Conservation (phyloP, 2,113 vertebrate genomes). For the Bungarus multicinctus region DNA sequence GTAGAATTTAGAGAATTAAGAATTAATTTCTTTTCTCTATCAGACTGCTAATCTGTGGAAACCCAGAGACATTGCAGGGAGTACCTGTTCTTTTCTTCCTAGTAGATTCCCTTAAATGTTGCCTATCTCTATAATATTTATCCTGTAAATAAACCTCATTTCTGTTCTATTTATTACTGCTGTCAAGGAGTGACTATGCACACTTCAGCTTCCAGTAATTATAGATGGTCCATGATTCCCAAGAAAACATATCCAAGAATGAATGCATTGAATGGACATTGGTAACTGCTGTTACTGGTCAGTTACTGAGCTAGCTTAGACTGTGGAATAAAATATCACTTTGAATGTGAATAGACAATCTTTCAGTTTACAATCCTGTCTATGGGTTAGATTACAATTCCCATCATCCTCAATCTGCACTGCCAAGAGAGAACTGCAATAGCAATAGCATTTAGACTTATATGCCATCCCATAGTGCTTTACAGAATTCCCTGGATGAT, state of each 20-base stretch:
- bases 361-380: background rate
- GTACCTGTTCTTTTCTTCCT: background rate
- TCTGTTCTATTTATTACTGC: background rate
- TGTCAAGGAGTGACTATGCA: background rate
- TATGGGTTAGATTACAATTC: background rate
- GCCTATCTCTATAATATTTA: background rate
- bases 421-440: background rate
- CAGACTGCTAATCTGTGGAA: background rate
- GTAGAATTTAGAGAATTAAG: background rate
- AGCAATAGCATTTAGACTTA: background rate
- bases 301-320: background rate
- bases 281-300: background rate
- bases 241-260: background rate
- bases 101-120: background rate
- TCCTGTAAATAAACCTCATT: background rate
- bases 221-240: background rate
- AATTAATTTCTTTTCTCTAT: background rate
- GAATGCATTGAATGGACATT: background rate
- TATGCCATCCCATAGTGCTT: background rate
- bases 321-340: background rate
- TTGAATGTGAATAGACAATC: background rate
- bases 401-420: background rate
- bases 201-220: background rate
- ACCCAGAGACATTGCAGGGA: background rate
- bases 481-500: background rate